A percentile compares a stretch with the other conserved stretches of the same genome.
These are phyloP conservation scores for Goniozus legneri DNA, from an alignment of 1,140 invertebrate species.

Conservation along the genomic window DNA sequence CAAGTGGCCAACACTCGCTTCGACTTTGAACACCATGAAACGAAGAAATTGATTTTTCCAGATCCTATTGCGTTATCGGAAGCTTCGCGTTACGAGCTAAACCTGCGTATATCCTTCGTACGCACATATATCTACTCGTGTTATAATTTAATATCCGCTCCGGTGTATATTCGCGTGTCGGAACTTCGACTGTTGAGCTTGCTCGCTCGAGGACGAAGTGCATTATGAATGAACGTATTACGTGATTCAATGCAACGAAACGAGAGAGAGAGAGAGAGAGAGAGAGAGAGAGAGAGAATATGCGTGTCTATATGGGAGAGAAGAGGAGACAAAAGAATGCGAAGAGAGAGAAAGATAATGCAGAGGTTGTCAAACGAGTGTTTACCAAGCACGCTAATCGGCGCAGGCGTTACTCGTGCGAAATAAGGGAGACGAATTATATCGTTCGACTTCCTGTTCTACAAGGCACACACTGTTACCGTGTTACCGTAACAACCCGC, in stretches of 20 bases:
- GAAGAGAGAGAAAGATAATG: background rate
- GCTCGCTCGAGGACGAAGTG: background rate
- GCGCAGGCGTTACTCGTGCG: no score
- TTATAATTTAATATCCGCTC: background rate
- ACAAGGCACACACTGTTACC: no score
- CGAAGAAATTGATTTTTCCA: no score
- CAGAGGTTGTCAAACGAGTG: no score
- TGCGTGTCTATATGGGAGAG: background rate
- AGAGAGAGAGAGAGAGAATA: background rate
- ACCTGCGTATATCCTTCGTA: background rate
- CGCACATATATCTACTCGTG: background rate
- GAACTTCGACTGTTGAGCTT: background rate
- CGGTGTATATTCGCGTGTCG: background rate
- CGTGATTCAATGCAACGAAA: background rate
- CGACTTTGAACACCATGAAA: no score
- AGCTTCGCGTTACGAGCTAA: background rate
- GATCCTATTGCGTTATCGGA: background rate
- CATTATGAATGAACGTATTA: background rate
- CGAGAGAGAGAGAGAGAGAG: background rate
- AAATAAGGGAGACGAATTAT: no score
- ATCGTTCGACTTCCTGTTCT: no score
- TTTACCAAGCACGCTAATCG: no score
- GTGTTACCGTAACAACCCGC: no score
- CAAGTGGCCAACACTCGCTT: no score
- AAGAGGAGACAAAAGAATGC: background rate